phyloP scores from a whole-genome alignment of 2,888 invertebrate species.

The Drosophila picticornis region DNA sequence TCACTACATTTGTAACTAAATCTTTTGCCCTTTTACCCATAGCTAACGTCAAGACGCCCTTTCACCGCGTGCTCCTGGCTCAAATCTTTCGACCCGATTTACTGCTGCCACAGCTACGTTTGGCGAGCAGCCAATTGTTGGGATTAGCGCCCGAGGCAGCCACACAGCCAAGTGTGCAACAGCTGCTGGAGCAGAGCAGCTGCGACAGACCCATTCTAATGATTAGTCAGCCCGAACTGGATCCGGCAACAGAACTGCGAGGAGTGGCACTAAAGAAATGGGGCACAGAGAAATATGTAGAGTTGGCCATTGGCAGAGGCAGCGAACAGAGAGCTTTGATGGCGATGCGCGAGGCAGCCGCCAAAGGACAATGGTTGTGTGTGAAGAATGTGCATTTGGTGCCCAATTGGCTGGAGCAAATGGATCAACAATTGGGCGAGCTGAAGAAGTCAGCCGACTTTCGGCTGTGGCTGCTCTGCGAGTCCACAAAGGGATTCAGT shows the following conservation, averaged over 20 bases:
- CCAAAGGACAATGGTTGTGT: slow-evolving; percentile 91
- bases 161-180: slow-evolving; percentile 82
- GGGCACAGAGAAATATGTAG: slow-evolving; percentile 86
- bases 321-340: slow-evolving; percentile 89
- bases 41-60: slow-evolving; percentile 85
- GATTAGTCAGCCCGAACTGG: slow-evolving; percentile 94
- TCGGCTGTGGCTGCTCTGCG: slow-evolving; percentile 94
- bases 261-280: slow-evolving; percentile 87
- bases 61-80: slow-evolving; percentile 93
- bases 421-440: slow-evolving; percentile 89
- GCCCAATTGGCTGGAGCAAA: slow-evolving; percentile 89
- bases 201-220: slow-evolving; percentile 91
- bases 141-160: slow-evolving; percentile 85
- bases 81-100: slow-evolving; percentile 94
- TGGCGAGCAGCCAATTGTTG: slow-evolving; percentile 86
- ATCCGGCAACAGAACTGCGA: slow-evolving; percentile 93
- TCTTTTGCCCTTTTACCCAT: not conserved
- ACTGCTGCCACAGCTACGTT: slow-evolving; percentile 90
- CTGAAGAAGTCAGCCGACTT: slow-evolving; percentile 87
- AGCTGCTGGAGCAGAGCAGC: slow-evolving; percentile 82
- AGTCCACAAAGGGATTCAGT: slow-evolving; percentile 91
- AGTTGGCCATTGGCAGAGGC: slow-evolving; percentile 93
- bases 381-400: slow-evolving; percentile 93
- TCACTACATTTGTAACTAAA: not conserved
- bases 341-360: slow-evolving; percentile 87